phyloP scores from a whole-genome alignment of 2,888 invertebrate genomes.

The Megaustenia siamemsis region DNA sequence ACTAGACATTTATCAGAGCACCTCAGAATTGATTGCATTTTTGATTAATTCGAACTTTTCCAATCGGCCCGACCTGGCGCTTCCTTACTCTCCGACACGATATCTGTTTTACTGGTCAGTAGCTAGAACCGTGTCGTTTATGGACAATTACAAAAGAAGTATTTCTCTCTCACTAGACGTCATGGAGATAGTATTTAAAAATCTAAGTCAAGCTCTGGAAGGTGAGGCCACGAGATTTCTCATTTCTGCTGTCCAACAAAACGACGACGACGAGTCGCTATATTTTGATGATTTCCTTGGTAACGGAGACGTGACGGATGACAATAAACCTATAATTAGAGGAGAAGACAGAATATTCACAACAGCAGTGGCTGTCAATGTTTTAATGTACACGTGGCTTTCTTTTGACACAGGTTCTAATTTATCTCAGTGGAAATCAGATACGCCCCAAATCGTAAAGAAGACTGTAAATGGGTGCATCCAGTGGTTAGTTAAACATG shows the following conservation, averaged over 20 bases:
- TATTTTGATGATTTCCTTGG: not conserved
- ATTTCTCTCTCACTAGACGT: not conserved
- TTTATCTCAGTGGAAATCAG: constrained; percentile 61
- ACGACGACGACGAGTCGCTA: not conserved
- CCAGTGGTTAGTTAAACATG: not conserved
- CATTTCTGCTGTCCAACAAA: not conserved
- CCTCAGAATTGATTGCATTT: constrained; percentile 13
- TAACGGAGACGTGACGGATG: not conserved
- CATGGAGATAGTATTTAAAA: not conserved
- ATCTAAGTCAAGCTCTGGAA: not conserved
- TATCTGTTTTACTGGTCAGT: not conserved
- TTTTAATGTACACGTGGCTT: constrained; percentile 70
- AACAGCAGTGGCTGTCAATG: constrained; percentile 70
- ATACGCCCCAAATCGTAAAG: not conserved
- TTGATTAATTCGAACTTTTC: not conserved
- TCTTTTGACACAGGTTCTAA: constrained; percentile 61
- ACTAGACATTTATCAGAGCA: not conserved
- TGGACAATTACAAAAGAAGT: not conserved
- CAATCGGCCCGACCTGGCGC: not conserved
- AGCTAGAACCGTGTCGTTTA: not conserved
- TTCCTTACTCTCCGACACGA: not conserved
- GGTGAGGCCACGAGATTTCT: not conserved
- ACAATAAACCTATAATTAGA: constrained; percentile 17
- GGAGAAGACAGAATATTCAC: constrained; percentile 72
- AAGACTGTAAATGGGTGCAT: not conserved